Evolutionary conservation across 2,797 vertebrate genomes (phyloP).

Genomic region (Acrocephalus scirpaceus): DNA sequence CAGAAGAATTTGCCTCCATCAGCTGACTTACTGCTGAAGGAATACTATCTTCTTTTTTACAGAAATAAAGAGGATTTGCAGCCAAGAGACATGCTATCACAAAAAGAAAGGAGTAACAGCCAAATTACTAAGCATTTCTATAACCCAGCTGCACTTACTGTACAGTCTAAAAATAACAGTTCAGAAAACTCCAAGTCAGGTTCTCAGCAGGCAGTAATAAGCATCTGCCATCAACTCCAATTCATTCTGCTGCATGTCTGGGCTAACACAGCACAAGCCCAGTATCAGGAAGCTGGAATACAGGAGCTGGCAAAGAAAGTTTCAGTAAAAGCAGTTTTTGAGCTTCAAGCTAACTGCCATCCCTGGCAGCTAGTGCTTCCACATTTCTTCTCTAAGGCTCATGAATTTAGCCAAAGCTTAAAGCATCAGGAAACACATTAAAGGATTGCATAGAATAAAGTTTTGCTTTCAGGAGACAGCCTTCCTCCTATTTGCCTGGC

Average conservation of each 20-base stretch:
- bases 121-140: background rate
- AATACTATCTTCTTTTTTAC: background rate
- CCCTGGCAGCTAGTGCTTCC: background rate
- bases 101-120: background rate
- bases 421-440: background rate
- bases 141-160: background rate
- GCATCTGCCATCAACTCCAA: background rate
- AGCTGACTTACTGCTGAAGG: background rate
- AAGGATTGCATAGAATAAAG: background rate
- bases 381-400: background rate
- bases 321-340: background rate
- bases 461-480: background rate
- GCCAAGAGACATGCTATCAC: background rate
- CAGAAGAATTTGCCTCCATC: background rate
- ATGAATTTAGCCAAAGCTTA: background rate
- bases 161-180: background rate
- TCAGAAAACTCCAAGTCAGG: background rate
- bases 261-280: background rate
- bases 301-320: background rate
- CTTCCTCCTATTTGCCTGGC: background rate
- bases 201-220: conserved; percentile 4
- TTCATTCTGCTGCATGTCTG: background rate
- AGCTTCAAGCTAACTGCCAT: background rate
- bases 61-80: background rate
- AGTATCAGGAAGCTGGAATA: background rate